Base-by-base conservation (phyloP, 1,140 invertebrate genomes). In the Dinoponera quadriceps region DNA sequence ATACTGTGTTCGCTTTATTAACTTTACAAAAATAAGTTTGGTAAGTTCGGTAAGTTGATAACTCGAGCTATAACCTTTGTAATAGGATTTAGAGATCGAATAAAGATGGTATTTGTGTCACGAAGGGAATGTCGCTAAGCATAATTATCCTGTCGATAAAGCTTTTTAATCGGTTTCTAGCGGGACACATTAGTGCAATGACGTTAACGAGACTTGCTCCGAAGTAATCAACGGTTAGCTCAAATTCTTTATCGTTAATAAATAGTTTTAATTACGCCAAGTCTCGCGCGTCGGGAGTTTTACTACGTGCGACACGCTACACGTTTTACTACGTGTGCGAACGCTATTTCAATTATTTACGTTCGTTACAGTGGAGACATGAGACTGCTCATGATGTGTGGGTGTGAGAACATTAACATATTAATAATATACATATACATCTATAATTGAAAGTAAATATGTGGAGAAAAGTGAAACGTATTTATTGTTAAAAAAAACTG, bases 101-200 rank as follows among this genome's bases (percentile, higher is more conserved):
- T 71, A 69, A 25, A 71, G 22, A 27, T 22, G 14, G 29, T 44
- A 3, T 1, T 25, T 16, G 18, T 33, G 51, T 55, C 20, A 54
- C 48, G 48, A 54, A 60, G n/a, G 51, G 75, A 78, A 78, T 78
- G 75, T 78, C 57, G 33, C 51, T 57, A 69, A 78, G 20, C 57
- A 63, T 33, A 78, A 78, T 69, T 69, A 78, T 69, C 14, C 65
- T 69, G 22, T 20, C 62, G 49, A 68, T 69, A 78, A 57, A 18
- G 16, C 18, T 71, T 16, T 71, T 71, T 7, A 59, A 80, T 80
- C 25, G 33, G 59, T 80, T 69, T 69, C 3, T 33, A 13, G 11
- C 69, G 25, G 72, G 68, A 68, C 38, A 77, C 54, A 20, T 38
- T 51, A 14, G 14, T 78, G 51, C n/a, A n/a, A n/a, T n/a, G n/a